These are phyloP conservation scores for Micrasema longulum DNA, from an alignment of 1,140 invertebrate species.

Conservation along the genomic window DNA sequence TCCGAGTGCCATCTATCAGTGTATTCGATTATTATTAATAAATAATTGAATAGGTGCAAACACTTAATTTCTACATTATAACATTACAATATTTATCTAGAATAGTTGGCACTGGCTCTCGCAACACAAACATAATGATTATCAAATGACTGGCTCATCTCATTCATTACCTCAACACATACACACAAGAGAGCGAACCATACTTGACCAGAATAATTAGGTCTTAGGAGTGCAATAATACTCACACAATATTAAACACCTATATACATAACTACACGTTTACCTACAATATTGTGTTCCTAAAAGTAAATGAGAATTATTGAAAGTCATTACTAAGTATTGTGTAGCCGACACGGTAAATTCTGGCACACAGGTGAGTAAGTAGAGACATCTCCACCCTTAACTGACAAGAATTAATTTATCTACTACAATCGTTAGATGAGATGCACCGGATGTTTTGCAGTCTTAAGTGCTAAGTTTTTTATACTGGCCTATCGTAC, in stretches of 20 bases:
- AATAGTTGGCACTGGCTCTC: slow-evolving; percentile 55
- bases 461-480: slow-evolving; percentile 55
- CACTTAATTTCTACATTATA: slow-evolving; percentile 54
- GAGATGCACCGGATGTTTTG: slow-evolving; percentile 53
- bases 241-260: slow-evolving; percentile 53
- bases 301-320: slow-evolving; percentile 50
- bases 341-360: slow-evolving; percentile 15
- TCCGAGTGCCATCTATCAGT: slow-evolving; percentile 55
- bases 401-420: slow-evolving; percentile 18
- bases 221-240: slow-evolving; percentile 53
- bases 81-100: slow-evolving; percentile 54
- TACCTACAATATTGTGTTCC: slow-evolving; percentile 51
- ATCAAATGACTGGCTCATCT: slow-evolving; percentile 49
- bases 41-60: slow-evolving; percentile 56
- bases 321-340: slow-evolving; percentile 40
- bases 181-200: slow-evolving; percentile 54
- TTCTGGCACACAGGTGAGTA: slow-evolving; percentile 36
- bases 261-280: slow-evolving; percentile 56
- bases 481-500: slow-evolving; percentile 54
- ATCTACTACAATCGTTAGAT: slow-evolving; percentile 44
- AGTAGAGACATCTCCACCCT: neutral
- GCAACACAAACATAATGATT: slow-evolving; percentile 55
- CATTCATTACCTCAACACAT: slow-evolving; percentile 42
- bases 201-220: slow-evolving; percentile 54
- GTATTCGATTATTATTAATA: slow-evolving; percentile 54